These are phyloP conservation scores for Myotis vivesi DNA, from an alignment of 2,797 vertebrate species.

Conservation along the genomic window DNA sequence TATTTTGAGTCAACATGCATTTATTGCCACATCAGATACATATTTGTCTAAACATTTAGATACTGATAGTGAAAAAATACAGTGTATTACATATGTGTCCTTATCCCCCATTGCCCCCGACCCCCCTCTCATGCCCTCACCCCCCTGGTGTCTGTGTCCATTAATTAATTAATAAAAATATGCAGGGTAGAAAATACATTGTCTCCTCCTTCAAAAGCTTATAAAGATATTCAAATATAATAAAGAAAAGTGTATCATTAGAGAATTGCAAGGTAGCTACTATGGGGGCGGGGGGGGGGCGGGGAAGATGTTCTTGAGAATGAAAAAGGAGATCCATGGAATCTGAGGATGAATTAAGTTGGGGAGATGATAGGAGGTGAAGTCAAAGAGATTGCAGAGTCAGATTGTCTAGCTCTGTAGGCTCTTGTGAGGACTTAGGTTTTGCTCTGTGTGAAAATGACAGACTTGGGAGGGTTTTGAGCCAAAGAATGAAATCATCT, in stretches of 20 bases:
- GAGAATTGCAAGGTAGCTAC: neutral
- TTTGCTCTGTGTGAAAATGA: neutral
- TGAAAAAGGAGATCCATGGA: neutral
- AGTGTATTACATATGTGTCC: neutral
- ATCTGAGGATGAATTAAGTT: neutral
- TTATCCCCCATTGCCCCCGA: too few species aligned
- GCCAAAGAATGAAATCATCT: neutral
- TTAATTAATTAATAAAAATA: neutral
- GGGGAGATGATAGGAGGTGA: neutral
- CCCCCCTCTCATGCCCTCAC: too few species aligned
- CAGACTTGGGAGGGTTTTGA: neutral
- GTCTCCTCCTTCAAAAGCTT: neutral
- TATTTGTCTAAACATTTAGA: neutral
- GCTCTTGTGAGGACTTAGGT: neutral
- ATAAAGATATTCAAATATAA: neutral
- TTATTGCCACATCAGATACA: neutral
- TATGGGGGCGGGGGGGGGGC: accelerated
- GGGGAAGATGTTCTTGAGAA: neutral
- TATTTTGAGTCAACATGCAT: neutral
- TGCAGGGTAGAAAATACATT: neutral
- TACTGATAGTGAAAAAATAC: neutral
- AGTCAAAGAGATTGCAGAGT: neutral
- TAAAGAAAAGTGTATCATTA: neutral
- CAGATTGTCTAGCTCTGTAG: neutral
- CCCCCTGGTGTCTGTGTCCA: too few species aligned